A percentile compares a stretch with the other conserved stretches of the same genome.
phyloP scores from a whole-genome alignment of 2,888 invertebrate genomes.

The Scrobipalpa costella region DNA sequence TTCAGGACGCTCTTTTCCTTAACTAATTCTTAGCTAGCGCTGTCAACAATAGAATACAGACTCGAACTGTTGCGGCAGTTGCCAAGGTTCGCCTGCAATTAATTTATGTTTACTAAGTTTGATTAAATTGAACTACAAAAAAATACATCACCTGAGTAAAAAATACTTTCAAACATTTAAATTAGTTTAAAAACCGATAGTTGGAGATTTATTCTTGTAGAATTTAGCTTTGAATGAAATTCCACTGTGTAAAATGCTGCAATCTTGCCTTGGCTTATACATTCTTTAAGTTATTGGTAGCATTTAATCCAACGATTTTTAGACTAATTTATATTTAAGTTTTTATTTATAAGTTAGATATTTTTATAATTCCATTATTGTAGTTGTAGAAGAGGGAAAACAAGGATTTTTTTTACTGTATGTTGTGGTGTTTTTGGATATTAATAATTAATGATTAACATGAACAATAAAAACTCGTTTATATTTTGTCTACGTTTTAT shows the following conservation, averaged over 20 bases:
- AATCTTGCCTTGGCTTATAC: conserved; percentile 6
- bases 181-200: too few species aligned
- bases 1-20: too few species aligned
- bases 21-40: too few species aligned
- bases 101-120: too few species aligned
- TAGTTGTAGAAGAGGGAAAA: conserved; percentile 3
- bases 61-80: too few species aligned
- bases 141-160: too few species aligned
- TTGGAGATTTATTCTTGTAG: too few species aligned
- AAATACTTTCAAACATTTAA: too few species aligned
- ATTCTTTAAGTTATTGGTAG: background rate
- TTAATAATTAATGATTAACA: background rate
- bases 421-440: background rate
- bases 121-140: too few species aligned
- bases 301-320: background rate
- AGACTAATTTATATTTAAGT: background rate
- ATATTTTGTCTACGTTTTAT: conserved; percentile 1
- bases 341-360: background rate
- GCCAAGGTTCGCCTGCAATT: too few species aligned
- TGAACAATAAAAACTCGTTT: conserved; percentile 1
- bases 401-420: background rate
- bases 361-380: background rate
- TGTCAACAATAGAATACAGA: too few species aligned
- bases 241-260: background rate
- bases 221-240: too few species aligned